Evolutionary conservation across 2,888 invertebrate species (phyloP), one percentile per base, ranked within the genome.

Genomic region (Chrysotoxum bicinctum): DNA sequence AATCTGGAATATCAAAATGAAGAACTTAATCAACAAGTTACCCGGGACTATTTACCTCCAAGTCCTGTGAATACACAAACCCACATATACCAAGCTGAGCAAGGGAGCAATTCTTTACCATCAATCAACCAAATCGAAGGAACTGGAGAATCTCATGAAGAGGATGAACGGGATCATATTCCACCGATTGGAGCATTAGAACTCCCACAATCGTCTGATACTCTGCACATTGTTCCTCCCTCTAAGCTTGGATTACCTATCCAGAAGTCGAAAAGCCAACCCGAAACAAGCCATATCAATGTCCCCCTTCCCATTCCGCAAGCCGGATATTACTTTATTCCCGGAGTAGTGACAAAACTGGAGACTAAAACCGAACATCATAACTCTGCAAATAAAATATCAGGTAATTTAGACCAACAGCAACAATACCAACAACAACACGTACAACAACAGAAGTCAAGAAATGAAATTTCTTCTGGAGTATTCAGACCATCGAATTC

Each of bases 221-320:
- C 45, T 19, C 30, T 77, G 8, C 66, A 73, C 32, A 26, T 54
- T 14, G 50, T 64, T 9, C n/a, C 74, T 0, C 40, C 83, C 2
- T n/a, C 62, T 1, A 54, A 83, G 6, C 69, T 78, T 7, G 74
- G 73, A 26, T 21, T 50, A 56, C 37, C 16, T 1, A 14, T 58
- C 0, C 3, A 74, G n/a, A 21, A 69, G 9, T 52, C 73, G 14
- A 23, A 4, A 56, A 32, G 14, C 14, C 48, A 19, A 21, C 1
- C 2, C 19, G 35, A 9, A 10, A 26, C 10, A 9, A 73, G 62
- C 14, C 81, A 81, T 45, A 14, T 85, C 0, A 69, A 85, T 26
- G 56, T 85, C 0, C 81, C 81, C 0, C 69, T 85, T 0, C 85
- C 85, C 10, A 73, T 85, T 9, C 85, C 85, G 16, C 81, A 81